Evolutionary conservation across 2,797 vertebrate species (phyloP).

Genomic region (Podarcis siculus): DNA sequence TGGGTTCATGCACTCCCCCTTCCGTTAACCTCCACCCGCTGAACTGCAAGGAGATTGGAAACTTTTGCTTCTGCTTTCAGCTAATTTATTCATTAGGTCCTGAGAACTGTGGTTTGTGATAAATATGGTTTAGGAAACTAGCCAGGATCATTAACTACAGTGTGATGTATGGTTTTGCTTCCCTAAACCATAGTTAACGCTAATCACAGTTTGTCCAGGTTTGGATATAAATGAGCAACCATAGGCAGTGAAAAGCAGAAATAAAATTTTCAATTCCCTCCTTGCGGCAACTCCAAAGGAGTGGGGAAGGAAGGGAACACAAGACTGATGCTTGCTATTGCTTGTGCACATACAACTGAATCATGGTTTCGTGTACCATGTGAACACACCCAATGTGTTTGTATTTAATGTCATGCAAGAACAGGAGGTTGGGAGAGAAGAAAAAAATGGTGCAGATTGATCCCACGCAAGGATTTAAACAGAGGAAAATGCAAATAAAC

Average conservation of each 20-base stretch:
- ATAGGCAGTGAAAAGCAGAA: background rate
- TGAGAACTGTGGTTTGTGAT: background rate
- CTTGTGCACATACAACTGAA: background rate
- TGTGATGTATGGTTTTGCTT: background rate
- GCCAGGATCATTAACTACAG: background rate
- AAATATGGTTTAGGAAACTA: background rate
- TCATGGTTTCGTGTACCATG: background rate
- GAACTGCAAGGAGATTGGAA: background rate
- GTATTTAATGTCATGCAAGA: background rate
- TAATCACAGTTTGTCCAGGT: background rate
- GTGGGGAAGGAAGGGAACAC: too few species aligned
- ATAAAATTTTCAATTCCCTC: background rate
- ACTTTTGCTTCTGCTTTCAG: background rate
- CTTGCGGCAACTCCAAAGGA: background rate
- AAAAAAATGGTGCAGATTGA: background rate
- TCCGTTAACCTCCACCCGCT: background rate
- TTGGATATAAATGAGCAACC: background rate
- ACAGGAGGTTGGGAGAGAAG: background rate
- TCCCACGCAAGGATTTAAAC: background rate
- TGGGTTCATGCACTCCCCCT: background rate
- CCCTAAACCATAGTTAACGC: background rate
- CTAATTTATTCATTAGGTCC: background rate
- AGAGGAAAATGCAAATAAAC: background rate
- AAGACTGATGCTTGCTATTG: background rate
- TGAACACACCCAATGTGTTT: background rate